A percentile compares a stretch with the other conserved stretches of the same genome.
These are phyloP conservation scores for Prosopocoilus inquinatus DNA, from an alignment of 2,888 invertebrate species.

Conservation along the genomic window DNA sequence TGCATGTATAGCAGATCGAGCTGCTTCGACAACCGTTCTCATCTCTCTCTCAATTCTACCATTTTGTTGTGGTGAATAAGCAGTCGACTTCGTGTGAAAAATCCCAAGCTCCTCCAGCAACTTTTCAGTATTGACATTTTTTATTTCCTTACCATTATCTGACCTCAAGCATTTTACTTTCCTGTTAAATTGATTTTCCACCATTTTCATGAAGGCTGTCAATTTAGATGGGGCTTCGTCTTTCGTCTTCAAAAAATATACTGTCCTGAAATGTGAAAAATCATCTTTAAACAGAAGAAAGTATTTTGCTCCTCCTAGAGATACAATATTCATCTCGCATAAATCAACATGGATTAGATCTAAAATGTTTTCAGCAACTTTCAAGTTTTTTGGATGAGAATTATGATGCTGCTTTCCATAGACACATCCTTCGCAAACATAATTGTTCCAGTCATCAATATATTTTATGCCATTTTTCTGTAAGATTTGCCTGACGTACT, in stretches of 20 bases:
- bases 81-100: slow-evolving; percentile 20
- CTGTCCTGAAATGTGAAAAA: slow-evolving; percentile 9
- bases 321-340: neutral
- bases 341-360: neutral
- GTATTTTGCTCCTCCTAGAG: too few species aligned
- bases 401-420: slow-evolving; percentile 13
- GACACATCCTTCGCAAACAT: slow-evolving; percentile 29
- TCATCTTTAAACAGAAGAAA: slow-evolving; percentile 8
- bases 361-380: neutral
- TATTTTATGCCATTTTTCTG: slow-evolving; percentile 25
- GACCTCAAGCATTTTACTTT: too few species aligned
- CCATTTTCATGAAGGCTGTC: too few species aligned
- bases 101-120: slow-evolving; percentile 32
- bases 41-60: slow-evolving; percentile 39
- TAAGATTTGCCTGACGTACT: slow-evolving; percentile 26
- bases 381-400: slow-evolving; percentile 1
- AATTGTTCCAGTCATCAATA: slow-evolving; percentile 33
- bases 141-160: neutral
- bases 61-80: slow-evolving; percentile 39
- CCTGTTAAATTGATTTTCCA: too few species aligned
- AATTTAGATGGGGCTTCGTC: too few species aligned
- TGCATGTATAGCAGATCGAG: slow-evolving; percentile 30
- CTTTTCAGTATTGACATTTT: slow-evolving; percentile 23
- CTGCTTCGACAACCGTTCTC: slow-evolving; percentile 37
- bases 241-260: slow-evolving; percentile 8